Evolutionary conservation across 2,888 invertebrate species (phyloP), one percentile per base, ranked within the genome.

Genomic region (Apodemia duryi): DNA sequence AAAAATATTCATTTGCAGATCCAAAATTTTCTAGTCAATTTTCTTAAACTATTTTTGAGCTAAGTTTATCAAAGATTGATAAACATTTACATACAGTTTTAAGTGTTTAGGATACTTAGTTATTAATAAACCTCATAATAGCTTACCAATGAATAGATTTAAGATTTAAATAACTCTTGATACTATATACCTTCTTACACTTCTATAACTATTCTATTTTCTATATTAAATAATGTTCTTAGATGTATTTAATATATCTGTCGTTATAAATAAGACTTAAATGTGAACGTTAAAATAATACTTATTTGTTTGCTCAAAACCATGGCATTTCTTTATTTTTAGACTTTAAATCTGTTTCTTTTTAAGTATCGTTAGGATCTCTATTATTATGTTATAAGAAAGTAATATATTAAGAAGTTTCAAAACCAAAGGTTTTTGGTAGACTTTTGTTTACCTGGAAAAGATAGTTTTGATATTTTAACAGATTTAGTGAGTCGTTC

Each of bases 11-110:
- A 74, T 74, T 82, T 79, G 84, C 80, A 83, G 85, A 87, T 85
- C 88, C 87, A 90, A 89, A 89, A 83, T 88, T 90, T 80, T 91
- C 91, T 91, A 91, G 91, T 91, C 91, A 91, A 84, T 82, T 43
- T 69, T 69, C 63, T 72, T 78, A 77, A 81, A 83, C 80, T 75
- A 75, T 81, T 80, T 79, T 78, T 69, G 71, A 70, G 6, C 54
- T 72, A 43, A 43, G 71, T 75, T 67, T 73, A 75, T 78, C 79
- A 80, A 85, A 84, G 84, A 66, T 71, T 74, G 61, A 68, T 63
- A 68, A 67, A 70, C 61, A 63, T 64, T 69, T 66, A 66, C 51
- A 61, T 67, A 68, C 66, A 68, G 66, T 64, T 43, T 64, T 54
- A 54, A 64, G 51, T 62, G 43, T 67, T 65, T 54, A 63, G 63